Base-by-base conservation (phyloP, 2,113 vertebrate genomes). In the Pedetes capensis region DNA sequence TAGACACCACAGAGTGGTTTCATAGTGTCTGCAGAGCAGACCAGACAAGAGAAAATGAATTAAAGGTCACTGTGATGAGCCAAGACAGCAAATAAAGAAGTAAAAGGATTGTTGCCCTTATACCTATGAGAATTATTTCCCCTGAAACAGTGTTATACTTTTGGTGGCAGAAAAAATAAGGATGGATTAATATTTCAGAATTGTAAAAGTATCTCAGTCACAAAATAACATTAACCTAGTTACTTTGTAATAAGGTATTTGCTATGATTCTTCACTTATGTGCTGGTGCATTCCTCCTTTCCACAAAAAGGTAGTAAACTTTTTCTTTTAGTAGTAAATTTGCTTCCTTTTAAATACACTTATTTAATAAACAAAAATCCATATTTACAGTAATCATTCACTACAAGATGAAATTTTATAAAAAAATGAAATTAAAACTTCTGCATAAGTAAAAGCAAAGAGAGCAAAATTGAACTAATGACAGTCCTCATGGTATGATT, bases 21-120 rank as follows among this genome's bases (percentile, higher is more conserved):
- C 89, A 87, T 23, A 91, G 69, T 93, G 57, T 83, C 89, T 89
- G 83, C 82, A 89, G 89, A 93, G 29, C 63, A 93, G 59, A 91
- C 44, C 16, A 94, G 93, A 97, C 72, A 92, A 96, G 85, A 90
- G 37, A 95, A 95, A 95, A 96, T 93, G 82, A 93, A 93, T 78
- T 79, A 93, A 97, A 96, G 57, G 92, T 96, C 91, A 95, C n/a
- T 53, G 34, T 49, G 82, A 92, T 92, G 79, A 96, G 79, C 27
- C 49, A 68, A 89, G 82, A 94, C 59, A 86, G n/a, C 49, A 88
- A 71, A 89, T 79, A 69, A 91, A 95, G 29, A 95, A 76, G 49
- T 59, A 2, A 13, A 69, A 93, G n/a, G 86, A 82, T 66, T 57
- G 66, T 42, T 75, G 12, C 34, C 7, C 25, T 72, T 47, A 69